Percentiles rank a stretch among this genome's conserved stretches.
These are phyloP conservation scores for Incurvaria masculella DNA, from an alignment of 2,888 invertebrate species.

Conservation along the genomic window DNA sequence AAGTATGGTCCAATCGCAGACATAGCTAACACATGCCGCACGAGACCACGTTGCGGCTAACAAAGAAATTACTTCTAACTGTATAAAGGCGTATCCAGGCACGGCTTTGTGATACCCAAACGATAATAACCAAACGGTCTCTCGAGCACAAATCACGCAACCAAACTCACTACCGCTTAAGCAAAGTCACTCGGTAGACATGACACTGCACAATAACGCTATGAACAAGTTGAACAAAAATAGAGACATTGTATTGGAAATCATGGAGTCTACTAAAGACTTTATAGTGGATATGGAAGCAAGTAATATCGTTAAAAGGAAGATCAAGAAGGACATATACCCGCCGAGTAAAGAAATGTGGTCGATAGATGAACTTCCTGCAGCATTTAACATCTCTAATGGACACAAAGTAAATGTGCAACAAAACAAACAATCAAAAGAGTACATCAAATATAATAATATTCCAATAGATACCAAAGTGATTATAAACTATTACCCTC, in stretches of 20 bases:
- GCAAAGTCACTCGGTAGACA: slow-evolving; percentile 45
- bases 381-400: slow-evolving; percentile 31
- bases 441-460: slow-evolving; percentile 43
- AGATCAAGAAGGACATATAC: slow-evolving; percentile 22
- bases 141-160: slow-evolving; percentile 22
- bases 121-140: slow-evolving; percentile 34
- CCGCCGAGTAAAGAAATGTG: slow-evolving; percentile 26
- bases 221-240: slow-evolving; percentile 43
- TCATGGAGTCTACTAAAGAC: slow-evolving; percentile 42
- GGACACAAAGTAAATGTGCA: background rate
- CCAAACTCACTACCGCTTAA: slow-evolving; percentile 47
- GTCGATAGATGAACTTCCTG: slow-evolving; percentile 27
- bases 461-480: slow-evolving; percentile 49
- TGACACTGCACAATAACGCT: slow-evolving; percentile 44
- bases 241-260: slow-evolving; percentile 38
- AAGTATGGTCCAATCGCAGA: slow-evolving; percentile 65
- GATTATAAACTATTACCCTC: slow-evolving; percentile 47
- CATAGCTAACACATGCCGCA: slow-evolving; percentile 63
- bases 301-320: slow-evolving; percentile 20
- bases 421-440: slow-evolving; percentile 27
- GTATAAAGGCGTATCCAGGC: slow-evolving; percentile 26
- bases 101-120: slow-evolving; percentile 53
- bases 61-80: slow-evolving; percentile 19
- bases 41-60: slow-evolving; percentile 42
- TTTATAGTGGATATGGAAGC: slow-evolving; percentile 26